These are phyloP conservation scores for Coptotermes formosanus DNA, from an alignment of 1,140 invertebrate genomes.

Conservation along the genomic window DNA sequence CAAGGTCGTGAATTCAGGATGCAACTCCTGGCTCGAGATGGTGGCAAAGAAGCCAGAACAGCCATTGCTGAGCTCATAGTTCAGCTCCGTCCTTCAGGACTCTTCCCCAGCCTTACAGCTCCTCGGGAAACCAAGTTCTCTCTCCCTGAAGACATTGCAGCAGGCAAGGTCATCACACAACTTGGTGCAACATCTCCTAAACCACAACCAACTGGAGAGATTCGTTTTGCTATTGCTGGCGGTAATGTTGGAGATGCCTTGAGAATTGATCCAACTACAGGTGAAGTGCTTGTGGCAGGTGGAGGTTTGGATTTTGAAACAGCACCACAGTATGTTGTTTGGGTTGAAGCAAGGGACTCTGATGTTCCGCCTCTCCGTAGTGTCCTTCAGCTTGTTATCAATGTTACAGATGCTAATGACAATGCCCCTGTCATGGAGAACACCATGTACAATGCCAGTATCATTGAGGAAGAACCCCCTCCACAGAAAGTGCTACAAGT, in stretches of 20 bases:
- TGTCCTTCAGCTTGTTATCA: conserved; percentile 72
- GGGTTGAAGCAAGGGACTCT: conserved; percentile 87
- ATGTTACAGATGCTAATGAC: conserved; percentile 90
- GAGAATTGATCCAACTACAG: conserved; percentile 72
- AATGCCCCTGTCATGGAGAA: conserved; percentile 82
- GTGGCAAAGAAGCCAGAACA: conserved; percentile 52
- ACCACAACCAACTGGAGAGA: conserved; percentile 60
- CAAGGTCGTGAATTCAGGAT: conserved; percentile 40
- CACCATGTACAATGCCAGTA: conserved; percentile 76
- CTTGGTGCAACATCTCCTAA: conserved; percentile 72
- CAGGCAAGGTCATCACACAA: conserved; percentile 69
- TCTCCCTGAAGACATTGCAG: conserved; percentile 73
- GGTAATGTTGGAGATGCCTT: conserved; percentile 87
- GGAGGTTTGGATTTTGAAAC: conserved; percentile 87
- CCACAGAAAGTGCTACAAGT: conserved; percentile 75
- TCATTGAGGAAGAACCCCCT: conserved; percentile 83
- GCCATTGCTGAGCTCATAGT: conserved; percentile 68
- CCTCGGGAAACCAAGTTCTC: conserved; percentile 63
- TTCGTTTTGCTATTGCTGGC: conserved; percentile 83
- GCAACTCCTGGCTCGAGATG: conserved; percentile 44
- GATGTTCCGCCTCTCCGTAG: conserved; percentile 76
- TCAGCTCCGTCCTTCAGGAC: conserved; percentile 64
- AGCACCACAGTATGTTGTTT: conserved; percentile 79
- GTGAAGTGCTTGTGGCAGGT: conserved; percentile 73
- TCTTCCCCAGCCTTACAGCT: conserved; percentile 73